Conservation (phyloP, 2,797 vertebrate species). For the Gymnoscopelus microlampas region DNA sequence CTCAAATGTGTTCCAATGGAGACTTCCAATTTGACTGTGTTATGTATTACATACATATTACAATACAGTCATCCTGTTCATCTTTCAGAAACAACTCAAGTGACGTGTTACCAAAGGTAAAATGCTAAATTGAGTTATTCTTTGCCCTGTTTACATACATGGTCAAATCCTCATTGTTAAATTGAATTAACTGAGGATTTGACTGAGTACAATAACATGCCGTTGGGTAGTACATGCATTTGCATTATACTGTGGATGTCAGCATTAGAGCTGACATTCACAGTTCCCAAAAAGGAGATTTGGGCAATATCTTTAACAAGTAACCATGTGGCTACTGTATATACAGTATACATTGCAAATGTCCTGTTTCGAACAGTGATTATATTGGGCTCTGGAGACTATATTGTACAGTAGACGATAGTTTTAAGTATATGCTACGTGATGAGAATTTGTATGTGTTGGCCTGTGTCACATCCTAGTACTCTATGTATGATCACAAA, state of each 20-base stretch:
- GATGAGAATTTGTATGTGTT: slow-evolving; percentile 10
- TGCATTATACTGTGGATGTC: no score
- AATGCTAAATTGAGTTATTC: neutral
- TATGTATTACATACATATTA: no score
- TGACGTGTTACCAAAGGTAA: slow-evolving; percentile 1
- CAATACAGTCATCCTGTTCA: neutral
- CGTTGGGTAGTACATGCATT: no score
- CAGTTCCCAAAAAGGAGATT: neutral
- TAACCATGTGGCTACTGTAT: no score
- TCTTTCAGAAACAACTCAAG: neutral
- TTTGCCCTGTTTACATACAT: no score
- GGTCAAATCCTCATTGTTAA: no score
- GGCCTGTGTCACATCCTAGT: slow-evolving; percentile 9
- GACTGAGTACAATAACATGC: no score
- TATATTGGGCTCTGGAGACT: neutral
- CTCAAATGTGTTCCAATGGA: no score
- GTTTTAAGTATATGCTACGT: slow-evolving; percentile 43
- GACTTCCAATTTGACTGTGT: no score
- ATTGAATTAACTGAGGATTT: no score
- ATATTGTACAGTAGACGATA: slow-evolving; percentile 55
- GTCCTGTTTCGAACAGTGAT: neutral
- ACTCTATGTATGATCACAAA: neutral
- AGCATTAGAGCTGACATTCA: no score
- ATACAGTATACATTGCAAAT: neutral
- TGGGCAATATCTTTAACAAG: neutral